Percentiles rank a stretch among this genome's conserved stretches.
phyloP scores from a whole-genome alignment of 1,140 invertebrate species.

The Helicorthomorpha holstii region DNA sequence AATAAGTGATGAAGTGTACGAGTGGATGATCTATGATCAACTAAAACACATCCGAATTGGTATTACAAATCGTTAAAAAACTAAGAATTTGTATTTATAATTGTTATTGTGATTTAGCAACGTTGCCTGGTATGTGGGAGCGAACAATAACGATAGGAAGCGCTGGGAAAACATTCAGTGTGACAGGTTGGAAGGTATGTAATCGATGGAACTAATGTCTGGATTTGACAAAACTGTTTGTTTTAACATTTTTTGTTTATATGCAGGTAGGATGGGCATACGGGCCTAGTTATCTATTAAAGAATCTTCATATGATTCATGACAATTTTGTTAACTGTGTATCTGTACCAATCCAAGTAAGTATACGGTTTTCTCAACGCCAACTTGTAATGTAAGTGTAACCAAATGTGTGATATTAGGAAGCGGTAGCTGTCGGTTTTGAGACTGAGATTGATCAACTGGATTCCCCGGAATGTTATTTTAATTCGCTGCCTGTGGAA shows the following conservation, averaged over 20 bases:
- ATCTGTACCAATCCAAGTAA: conserved; percentile 53
- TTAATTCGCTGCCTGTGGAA: conserved; percentile 54
- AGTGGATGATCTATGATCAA: conserved; percentile 84
- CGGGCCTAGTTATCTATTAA: conserved; percentile 58
- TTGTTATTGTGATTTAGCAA: conserved; percentile 35
- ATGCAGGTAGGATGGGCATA: conserved; percentile 79
- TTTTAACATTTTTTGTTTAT: not conserved
- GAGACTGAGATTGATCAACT: conserved; percentile 63
- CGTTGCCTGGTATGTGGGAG: conserved; percentile 94
- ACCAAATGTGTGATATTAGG: too few relatives aligned
- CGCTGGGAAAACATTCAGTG: conserved; percentile 93
- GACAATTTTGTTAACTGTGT: conserved; percentile 89
- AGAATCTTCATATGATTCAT: conserved; percentile 70
- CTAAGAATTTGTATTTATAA: too few relatives aligned
- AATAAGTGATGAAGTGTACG: conserved; percentile 94
- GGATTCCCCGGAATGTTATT: conserved; percentile 65
- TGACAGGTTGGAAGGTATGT: conserved; percentile 90
- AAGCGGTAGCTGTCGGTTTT: conserved; percentile 78
- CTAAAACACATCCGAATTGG: conserved; percentile 83
- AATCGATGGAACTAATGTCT: too few relatives aligned
- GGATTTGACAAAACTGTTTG: too few relatives aligned
- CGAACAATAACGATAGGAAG: conserved; percentile 93
- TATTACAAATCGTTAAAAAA: too few relatives aligned
- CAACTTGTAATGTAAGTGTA: too few relatives aligned
- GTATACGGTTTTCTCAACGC: too few relatives aligned